Base-by-base conservation (phyloP, 2,113 vertebrate genomes). In the Pedionomus torquatus region DNA sequence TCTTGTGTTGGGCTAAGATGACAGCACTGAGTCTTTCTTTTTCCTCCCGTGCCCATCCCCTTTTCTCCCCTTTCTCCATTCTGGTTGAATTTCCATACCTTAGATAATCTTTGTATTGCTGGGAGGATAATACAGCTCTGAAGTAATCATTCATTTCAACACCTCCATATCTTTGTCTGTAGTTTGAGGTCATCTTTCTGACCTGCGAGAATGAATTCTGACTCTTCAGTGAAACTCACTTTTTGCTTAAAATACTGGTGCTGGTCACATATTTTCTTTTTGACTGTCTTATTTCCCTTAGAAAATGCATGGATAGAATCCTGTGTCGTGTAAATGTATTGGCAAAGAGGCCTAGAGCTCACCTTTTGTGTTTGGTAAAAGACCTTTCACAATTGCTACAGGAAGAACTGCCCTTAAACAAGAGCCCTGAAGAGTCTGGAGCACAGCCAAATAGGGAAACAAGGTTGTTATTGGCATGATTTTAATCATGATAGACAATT, bases 401-500 rank as follows among this genome's bases (percentile, higher is more conserved):
- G 95, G 94, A 95, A 97, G 94, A 97, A 71, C 95, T 98, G 95
- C 95, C 97, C 96, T 97, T 79, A 97, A 97, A 97, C 90, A 97
- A 94, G 97, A 98, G 95, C 58, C 93, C 96, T 96, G 97, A 97
- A 89, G 97, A 95, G 92, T 49, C 97, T 98, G 98, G 97, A 98
- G 88, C 54, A 2, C 60, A 96, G 98, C 97, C 98, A 98, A 70
- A 97, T 52, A 77, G 46, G 76, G 96, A 97, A 98, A 98, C 98
- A 97, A 98, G 98, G 98, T 97, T 98, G 98, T 98, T 98, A 98
- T 96, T 98, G 98, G 97, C 97, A 97, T 98, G 97, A 98, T 98
- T 98, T 98, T 98, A 98, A 98, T 98, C 98, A 97, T 95, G 97
- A 98, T 97, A 98, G 98, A 98, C 98, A 98, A 98, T 98, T 98